phyloP scores from a whole-genome alignment of 2,113 vertebrate species.

The Ochotona princeps region DNA sequence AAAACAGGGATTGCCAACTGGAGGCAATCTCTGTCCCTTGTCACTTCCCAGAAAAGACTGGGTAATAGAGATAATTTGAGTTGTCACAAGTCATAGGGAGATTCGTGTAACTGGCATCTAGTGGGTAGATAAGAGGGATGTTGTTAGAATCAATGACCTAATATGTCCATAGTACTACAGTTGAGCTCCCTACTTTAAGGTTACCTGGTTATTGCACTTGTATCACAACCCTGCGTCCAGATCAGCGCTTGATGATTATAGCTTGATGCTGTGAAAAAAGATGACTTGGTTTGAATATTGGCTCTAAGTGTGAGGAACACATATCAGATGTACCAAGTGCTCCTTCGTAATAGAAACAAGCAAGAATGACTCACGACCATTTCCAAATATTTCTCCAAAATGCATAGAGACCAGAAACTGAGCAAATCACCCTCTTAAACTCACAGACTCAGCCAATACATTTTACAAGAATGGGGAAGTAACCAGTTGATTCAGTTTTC shows the following conservation, averaged over 20 bases:
- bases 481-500: slow-evolving; percentile 78
- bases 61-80: neutral
- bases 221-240: neutral
- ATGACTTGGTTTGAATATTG: neutral
- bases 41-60: neutral
- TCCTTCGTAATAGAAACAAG: slow-evolving; percentile 6
- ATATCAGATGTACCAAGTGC: neutral
- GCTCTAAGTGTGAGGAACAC: neutral
- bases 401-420: neutral
- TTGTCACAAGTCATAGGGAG: neutral
- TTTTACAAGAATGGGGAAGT: slow-evolving; percentile 74
- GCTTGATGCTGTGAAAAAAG: neutral
- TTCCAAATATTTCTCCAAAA: neutral
- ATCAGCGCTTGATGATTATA: neutral
- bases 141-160: neutral
- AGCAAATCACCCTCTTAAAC: neutral
- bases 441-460: neutral
- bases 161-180: neutral
- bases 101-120: neutral
- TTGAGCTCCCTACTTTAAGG: neutral
- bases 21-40: neutral
- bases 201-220: neutral
- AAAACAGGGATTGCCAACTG: neutral
- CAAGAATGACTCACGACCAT: neutral
- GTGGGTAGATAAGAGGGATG: neutral